phyloP scores from a whole-genome alignment of 2,888 invertebrate genomes.

The Druceiella hillmani region DNA sequence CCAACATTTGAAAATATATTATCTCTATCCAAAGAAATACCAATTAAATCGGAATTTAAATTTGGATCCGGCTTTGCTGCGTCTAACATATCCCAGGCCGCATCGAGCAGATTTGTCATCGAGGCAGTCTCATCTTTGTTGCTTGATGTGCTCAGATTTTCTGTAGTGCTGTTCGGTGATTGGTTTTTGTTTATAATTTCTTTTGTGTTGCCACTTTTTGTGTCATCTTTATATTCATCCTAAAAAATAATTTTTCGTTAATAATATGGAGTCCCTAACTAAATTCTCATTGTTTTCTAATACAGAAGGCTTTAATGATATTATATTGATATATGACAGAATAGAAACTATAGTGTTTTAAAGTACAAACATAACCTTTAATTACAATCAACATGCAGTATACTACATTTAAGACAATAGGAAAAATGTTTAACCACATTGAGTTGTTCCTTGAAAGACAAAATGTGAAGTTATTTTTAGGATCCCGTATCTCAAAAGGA shows the following conservation, averaged over 20 bases:
- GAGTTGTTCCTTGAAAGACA: too few relatives aligned
- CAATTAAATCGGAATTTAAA: constrained; percentile 39
- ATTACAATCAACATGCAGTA: too few relatives aligned
- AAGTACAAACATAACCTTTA: too few relatives aligned
- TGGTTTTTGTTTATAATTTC: constrained; percentile 25
- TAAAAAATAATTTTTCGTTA: constrained; percentile 45
- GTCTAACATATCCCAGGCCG: constrained; percentile 29
- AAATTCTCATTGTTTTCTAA: not conserved
- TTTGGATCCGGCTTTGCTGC: constrained; percentile 24
- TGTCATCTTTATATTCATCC: constrained; percentile 57
- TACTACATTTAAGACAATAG: too few relatives aligned
- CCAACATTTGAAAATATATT: constrained; percentile 36
- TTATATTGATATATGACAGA: too few relatives aligned
- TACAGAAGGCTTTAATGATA: not conserved
- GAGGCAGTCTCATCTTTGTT: too few relatives aligned
- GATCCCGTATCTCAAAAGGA: too few relatives aligned
- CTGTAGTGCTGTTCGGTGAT: constrained; percentile 23
- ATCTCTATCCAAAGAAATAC: constrained; percentile 36
- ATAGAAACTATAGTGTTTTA: too few relatives aligned
- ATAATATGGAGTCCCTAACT: not conserved
- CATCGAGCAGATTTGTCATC: constrained; percentile 42
- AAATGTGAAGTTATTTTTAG: too few relatives aligned
- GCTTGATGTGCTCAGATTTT: constrained; percentile 24
- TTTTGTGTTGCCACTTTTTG: constrained; percentile 31
- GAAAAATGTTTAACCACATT: too few relatives aligned